phyloP scores from a whole-genome alignment of 2,888 invertebrate species.

The Candidula unifasciata region DNA sequence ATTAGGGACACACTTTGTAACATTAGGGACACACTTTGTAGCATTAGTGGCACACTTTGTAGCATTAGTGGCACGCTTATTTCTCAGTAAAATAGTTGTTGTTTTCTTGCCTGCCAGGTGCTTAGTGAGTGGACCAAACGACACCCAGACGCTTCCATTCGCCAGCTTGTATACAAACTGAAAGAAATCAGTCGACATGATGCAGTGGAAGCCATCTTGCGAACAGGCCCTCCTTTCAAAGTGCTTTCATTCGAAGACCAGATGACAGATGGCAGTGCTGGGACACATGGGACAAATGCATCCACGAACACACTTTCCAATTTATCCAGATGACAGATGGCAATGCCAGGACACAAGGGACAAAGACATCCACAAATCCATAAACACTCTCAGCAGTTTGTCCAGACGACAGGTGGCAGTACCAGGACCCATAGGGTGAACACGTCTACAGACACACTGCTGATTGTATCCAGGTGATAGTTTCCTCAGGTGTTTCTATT shows the following conservation, averaged over 20 bases:
- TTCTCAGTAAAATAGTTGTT: too few relatives aligned
- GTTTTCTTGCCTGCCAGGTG: constrained; percentile 77
- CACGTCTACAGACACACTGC: constrained; percentile 72
- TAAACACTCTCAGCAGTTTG: too few relatives aligned
- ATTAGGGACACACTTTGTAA: too few relatives aligned
- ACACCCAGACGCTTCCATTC: constrained; percentile 78
- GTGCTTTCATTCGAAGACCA: constrained; percentile 68
- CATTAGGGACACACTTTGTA: too few relatives aligned
- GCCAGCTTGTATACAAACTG: constrained; percentile 81
- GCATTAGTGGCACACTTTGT: too few relatives aligned
- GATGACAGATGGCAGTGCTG: constrained; percentile 67
- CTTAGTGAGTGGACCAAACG: constrained; percentile 80
- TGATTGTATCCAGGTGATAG: constrained; percentile 69
- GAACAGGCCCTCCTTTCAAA: constrained; percentile 75
- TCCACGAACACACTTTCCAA: constrained; percentile 73
- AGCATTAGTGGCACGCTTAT: too few relatives aligned
- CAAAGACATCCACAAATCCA: too few relatives aligned
- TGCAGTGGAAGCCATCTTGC: constrained; percentile 82
- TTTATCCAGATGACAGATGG: constrained; percentile 67
- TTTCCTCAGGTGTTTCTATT: too few relatives aligned
- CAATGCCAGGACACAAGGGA: too few relatives aligned
- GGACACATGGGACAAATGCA: constrained; percentile 63
- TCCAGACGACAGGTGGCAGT: constrained; percentile 68
- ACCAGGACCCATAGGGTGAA: constrained; percentile 61
- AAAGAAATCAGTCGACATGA: constrained; percentile 82